Evolutionary conservation across 2,797 vertebrate genomes (phyloP).

Genomic region (Corythornis leucogaster): DNA sequence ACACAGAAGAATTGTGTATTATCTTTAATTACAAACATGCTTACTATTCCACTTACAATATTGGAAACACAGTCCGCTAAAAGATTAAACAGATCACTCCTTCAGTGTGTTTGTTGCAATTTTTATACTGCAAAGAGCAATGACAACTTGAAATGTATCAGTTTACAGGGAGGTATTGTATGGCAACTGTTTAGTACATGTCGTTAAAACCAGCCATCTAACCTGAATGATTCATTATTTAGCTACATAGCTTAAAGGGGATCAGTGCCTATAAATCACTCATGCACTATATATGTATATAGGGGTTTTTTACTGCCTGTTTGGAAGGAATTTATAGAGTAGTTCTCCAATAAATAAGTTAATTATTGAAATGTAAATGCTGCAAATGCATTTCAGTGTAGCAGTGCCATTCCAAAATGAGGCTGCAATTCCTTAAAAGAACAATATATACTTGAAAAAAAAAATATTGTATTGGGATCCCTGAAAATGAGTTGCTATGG

Average conservation of each 20-base stretch:
- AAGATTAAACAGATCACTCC: not conserved
- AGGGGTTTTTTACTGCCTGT: not conserved
- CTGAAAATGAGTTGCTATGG: not conserved
- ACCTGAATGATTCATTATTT: slow-evolving; percentile 29
- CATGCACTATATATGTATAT: not conserved
- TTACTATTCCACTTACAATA: slow-evolving; percentile 11
- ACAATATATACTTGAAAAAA: not conserved
- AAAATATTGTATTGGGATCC: not conserved
- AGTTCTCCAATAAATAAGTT: slow-evolving; percentile 38
- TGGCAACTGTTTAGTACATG: slow-evolving; percentile 9
- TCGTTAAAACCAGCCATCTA: not conserved
- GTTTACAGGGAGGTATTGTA: not conserved
- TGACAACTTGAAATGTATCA: not conserved
- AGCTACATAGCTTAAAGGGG: not conserved
- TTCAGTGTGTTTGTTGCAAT: not conserved
- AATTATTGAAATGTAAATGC: slow-evolving; percentile 25
- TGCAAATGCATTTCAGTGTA: not conserved
- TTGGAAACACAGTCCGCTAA: not conserved
- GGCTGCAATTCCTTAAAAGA: not conserved
- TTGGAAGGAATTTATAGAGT: slow-evolving; percentile 4
- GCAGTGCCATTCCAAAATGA: not conserved
- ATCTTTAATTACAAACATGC: slow-evolving; percentile 36
- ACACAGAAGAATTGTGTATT: not conserved
- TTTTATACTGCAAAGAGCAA: not conserved
- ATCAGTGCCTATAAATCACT: slow-evolving; percentile 5